Conservation (phyloP, 2,113 vertebrate species). For the Hiodon tergisus region DNA sequence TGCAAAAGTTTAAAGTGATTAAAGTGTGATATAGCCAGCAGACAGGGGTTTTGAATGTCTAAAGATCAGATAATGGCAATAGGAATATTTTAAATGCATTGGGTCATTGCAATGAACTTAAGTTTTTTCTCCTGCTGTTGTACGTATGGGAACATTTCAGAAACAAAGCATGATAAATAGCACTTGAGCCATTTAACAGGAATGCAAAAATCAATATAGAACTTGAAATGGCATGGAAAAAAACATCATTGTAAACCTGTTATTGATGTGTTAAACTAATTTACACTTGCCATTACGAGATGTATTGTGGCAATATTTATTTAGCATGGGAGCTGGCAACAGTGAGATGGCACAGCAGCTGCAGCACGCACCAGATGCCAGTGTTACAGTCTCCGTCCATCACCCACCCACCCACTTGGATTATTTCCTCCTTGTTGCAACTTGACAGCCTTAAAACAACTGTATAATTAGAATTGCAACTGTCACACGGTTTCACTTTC, state of each 20-base stretch:
- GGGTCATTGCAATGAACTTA: background rate
- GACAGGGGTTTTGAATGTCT: too few species aligned
- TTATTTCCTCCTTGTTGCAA: conserved; percentile 61
- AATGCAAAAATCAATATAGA: conserved; percentile 67
- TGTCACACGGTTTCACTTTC: conserved; percentile 52
- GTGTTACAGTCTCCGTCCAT: conserved; percentile 66
- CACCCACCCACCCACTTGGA: conserved; percentile 43
- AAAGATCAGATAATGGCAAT: background rate
- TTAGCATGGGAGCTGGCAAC: conserved; percentile 64
- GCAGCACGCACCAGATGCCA: conserved; percentile 66
- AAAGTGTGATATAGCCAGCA: too few species aligned
- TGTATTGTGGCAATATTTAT: conserved; percentile 70
- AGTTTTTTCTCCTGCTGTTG: conserved; percentile 23
- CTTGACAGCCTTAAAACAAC: conserved; percentile 73
- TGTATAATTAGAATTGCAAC: conserved; percentile 71
- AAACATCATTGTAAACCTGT: conserved; percentile 67
- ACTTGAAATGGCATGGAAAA: conserved; percentile 60
- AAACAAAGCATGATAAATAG: conserved; percentile 47
- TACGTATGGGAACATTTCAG: conserved; percentile 32
- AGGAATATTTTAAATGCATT: background rate
- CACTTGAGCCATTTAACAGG: conserved; percentile 55
- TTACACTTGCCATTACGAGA: conserved; percentile 72
- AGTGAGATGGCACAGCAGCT: conserved; percentile 62
- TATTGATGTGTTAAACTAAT: conserved; percentile 72
- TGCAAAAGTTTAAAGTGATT: too few species aligned